Percentiles rank a stretch among this genome's conserved stretches.
phyloP scores from a whole-genome alignment of 1,140 invertebrate species.

The Ostrea denselamellosa region DNA sequence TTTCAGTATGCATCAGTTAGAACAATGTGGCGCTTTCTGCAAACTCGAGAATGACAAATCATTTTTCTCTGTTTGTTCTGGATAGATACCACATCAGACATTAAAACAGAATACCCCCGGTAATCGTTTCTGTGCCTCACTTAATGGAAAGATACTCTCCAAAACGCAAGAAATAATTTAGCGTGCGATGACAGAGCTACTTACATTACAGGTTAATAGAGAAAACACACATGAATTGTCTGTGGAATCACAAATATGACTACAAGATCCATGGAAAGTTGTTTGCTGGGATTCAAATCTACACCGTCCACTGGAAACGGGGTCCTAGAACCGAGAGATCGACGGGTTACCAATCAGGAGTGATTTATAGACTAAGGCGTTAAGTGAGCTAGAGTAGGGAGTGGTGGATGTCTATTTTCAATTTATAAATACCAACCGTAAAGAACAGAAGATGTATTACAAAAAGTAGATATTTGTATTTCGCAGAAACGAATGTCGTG shows the following conservation, averaged over 20 bases:
- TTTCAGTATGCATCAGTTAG: slow-evolving; percentile 46
- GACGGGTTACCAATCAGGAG: not conserved
- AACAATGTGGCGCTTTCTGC: slow-evolving; percentile 23
- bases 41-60: slow-evolving; percentile 50
- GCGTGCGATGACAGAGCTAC: slow-evolving; percentile 35
- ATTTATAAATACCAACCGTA: too few species aligned
- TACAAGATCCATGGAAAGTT: not conserved
- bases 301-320: not conserved
- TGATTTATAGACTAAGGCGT: not conserved
- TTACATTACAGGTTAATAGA: slow-evolving; percentile 36
- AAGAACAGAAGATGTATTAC: too few species aligned
- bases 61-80: slow-evolving; percentile 45
- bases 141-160: slow-evolving; percentile 39
- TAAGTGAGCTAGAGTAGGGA: too few species aligned
- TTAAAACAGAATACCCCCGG: not conserved
- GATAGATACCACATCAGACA: slow-evolving; percentile 42
- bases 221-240: not conserved
- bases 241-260: not conserved
- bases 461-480: too few species aligned
- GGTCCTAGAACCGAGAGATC: not conserved
- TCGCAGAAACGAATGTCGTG: too few species aligned
- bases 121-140: slow-evolving; percentile 39
- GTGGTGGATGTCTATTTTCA: too few species aligned
- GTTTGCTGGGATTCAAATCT: not conserved
- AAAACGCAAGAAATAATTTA: slow-evolving; percentile 44